phyloP scores from a whole-genome alignment of 2,888 invertebrate species.

The Blomia tropicalis region DNA sequence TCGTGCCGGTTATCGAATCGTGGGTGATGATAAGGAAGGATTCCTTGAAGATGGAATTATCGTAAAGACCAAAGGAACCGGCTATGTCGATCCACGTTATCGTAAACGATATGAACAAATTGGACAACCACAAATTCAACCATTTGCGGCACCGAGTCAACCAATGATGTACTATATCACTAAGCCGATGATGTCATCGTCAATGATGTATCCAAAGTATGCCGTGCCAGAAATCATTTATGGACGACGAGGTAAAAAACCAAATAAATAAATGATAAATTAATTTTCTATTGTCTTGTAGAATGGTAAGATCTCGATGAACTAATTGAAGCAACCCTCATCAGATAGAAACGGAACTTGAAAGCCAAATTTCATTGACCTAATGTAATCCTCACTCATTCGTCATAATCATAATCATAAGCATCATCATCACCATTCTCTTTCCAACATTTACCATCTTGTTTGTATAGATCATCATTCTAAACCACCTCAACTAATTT shows the following conservation, averaged over 20 bases:
- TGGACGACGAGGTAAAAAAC: constrained; percentile 1
- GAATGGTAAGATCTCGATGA: constrained; percentile 16
- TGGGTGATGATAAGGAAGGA: constrained; percentile 18
- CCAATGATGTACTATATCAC: background rate
- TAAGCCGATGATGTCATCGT: background rate
- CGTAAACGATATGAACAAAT: background rate
- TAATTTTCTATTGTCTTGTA: background rate
- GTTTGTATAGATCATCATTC: background rate
- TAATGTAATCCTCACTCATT: background rate
- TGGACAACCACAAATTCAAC: background rate
- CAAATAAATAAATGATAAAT: background rate
- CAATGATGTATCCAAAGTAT: constrained; percentile 1
- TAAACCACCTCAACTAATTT: no score
- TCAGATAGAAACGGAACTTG: background rate
- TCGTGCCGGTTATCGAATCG: constrained; percentile 18
- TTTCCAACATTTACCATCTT: no score
- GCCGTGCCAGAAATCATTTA: constrained; percentile 6
- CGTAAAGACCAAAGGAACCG: constrained; percentile 22
- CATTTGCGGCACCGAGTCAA: no score
- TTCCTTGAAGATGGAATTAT: constrained; percentile 23
- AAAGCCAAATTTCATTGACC: background rate
- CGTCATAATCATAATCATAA: background rate
- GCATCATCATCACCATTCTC: no score
- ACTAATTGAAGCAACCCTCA: background rate
- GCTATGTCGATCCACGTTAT: constrained; percentile 17